phyloP scores from a whole-genome alignment of 2,797 vertebrate species.

The Rhinoraja longicauda region DNA sequence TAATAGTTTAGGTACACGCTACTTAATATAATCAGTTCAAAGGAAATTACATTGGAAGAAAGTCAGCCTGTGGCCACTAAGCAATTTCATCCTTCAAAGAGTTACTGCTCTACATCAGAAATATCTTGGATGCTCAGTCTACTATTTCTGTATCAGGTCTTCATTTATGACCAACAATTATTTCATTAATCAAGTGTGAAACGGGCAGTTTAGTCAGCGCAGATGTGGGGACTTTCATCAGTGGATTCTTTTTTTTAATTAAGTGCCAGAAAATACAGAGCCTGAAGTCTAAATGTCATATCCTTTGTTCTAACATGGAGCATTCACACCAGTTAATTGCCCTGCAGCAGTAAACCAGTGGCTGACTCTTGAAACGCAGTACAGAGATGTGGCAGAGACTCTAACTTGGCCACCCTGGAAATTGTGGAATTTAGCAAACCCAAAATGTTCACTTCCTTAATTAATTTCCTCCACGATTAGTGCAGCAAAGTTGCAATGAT shows the following conservation, averaged over 20 bases:
- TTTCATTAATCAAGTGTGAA: conserved; percentile 29
- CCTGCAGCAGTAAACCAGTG: background rate
- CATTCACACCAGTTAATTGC: background rate
- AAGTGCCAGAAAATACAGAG: background rate
- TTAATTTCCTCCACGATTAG: background rate
- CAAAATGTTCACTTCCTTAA: background rate
- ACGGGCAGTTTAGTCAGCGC: background rate
- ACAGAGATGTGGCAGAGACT: background rate
- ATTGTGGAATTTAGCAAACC: background rate
- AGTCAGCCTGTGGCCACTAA: background rate
- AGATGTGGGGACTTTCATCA: background rate
- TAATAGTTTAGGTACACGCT: conserved; percentile 23
- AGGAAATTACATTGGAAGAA: conserved; percentile 6
- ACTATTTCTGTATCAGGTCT: conserved; percentile 1
- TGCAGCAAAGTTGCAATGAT: no score
- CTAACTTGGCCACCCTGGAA: background rate
- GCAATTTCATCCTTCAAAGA: conserved; percentile 8
- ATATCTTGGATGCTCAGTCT: background rate
- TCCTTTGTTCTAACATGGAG: background rate
- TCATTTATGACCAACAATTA: conserved; percentile 14
- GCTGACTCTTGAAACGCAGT: background rate
- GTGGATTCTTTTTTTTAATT: conserved; percentile 10
- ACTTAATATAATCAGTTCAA: conserved; percentile 34
- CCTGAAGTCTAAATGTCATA: background rate
- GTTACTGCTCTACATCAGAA: conserved; percentile 17